Evolutionary conservation across 2,113 vertebrate species (phyloP).

Genomic region (Eolophus roseicapilla): DNA sequence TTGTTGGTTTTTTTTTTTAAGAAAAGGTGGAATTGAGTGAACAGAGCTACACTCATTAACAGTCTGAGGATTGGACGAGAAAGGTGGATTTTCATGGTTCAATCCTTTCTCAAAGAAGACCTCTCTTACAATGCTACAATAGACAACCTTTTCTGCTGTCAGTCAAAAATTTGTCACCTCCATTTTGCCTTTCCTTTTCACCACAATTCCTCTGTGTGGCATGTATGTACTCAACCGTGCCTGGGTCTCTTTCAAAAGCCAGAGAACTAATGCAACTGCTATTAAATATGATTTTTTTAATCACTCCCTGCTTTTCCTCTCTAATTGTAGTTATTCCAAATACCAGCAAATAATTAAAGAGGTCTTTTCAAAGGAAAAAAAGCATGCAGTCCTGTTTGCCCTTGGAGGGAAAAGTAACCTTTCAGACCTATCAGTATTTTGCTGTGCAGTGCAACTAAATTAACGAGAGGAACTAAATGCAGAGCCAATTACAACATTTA

Average conservation of each 20-base stretch:
- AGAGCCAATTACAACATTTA: constrained; percentile 43
- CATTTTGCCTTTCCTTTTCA: not conserved
- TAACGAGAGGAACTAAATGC: constrained; percentile 14
- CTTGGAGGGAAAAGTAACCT: constrained; percentile 44
- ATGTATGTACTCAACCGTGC: not conserved
- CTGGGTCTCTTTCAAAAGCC: constrained; percentile 29
- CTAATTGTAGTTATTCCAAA: constrained; percentile 68
- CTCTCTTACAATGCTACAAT: not conserved
- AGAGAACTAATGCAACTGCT: constrained; percentile 55
- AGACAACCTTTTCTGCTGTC: not conserved
- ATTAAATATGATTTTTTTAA: constrained; percentile 71
- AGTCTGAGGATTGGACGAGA: not conserved
- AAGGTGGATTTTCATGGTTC: not conserved
- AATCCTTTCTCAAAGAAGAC: not conserved
- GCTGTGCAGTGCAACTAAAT: constrained; percentile 22
- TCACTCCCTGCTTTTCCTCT: constrained; percentile 58
- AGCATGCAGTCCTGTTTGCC: constrained; percentile 23
- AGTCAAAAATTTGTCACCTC: not conserved
- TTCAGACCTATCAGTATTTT: constrained; percentile 41
- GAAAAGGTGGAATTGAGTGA: not conserved
- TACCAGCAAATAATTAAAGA: constrained; percentile 55
- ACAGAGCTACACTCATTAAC: not conserved
- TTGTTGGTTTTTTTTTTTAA: not conserved
- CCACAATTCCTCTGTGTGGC: not conserved
- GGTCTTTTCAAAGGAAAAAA: constrained; percentile 44